Conservation (phyloP, 2,797 vertebrate species). For the Platalea minor region DNA sequence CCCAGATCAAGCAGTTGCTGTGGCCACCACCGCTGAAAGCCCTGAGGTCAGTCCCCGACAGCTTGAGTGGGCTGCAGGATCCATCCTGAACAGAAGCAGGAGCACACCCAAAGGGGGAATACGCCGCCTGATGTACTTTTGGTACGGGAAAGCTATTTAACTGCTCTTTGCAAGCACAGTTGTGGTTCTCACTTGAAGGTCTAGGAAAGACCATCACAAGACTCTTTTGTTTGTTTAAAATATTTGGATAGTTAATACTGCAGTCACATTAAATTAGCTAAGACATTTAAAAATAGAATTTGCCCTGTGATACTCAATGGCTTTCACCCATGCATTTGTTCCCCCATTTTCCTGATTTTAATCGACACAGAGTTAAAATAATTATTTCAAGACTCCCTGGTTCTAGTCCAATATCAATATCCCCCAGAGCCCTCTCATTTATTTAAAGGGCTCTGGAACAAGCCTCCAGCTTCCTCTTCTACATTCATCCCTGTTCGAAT, state of each 20-base stretch:
- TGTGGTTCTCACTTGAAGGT: not conserved
- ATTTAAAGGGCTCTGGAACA: not conserved
- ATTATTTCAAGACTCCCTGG: constrained; percentile 1
- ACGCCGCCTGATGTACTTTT: not conserved
- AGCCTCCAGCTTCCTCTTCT: not conserved
- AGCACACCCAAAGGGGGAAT: not conserved
- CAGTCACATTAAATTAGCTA: not conserved
- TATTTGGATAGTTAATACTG: not conserved
- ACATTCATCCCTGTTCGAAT: not conserved
- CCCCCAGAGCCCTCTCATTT: not conserved
- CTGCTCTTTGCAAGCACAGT: not conserved
- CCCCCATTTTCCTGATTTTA: not conserved
- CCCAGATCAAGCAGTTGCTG: not conserved
- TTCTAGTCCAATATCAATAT: not conserved
- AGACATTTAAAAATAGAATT: not conserved
- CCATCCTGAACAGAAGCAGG: not conserved
- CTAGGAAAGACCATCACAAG: not conserved
- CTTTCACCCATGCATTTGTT: not conserved
- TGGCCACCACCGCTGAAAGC: not conserved
- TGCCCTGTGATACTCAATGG: not conserved
- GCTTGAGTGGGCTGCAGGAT: not conserved
- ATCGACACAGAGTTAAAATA: not conserved
- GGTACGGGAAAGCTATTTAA: not conserved
- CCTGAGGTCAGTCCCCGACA: not conserved
- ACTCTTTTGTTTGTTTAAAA: not conserved